Evolutionary conservation across 2,797 vertebrate genomes (phyloP), one percentile per base, ranked within the genome.

Genomic region (Mus minutoides): DNA sequence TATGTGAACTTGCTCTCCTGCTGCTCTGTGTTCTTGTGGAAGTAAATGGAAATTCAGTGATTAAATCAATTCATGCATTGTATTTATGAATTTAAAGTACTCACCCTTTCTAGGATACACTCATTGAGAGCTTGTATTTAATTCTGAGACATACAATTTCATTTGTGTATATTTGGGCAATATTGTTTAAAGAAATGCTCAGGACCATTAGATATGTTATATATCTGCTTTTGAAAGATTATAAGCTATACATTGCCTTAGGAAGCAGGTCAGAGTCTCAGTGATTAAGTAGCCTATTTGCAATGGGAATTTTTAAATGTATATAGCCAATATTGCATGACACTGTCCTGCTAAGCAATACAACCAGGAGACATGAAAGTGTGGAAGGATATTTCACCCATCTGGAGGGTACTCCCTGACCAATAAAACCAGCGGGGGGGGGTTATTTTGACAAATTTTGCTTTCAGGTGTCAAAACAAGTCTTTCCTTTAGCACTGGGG

Each of bases 1-100:
- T 76, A 60, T 34, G 69, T 43, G 91, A 95, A 97, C 92, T 75
- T 92, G 67, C 37, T 88, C 71, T 93, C 80, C 94, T 97, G 90
- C 80, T 93, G 88, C 34, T 93, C 34, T 88, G 17, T 10, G 24
- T 92, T 96, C 40, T 92, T 82, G 21, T 92, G 90, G 96, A 92
- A 67, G 29, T 46, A 49, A 22, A n/a, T 49, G 92, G 24, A 95
- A 95, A 93, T 52, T 6, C 26, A 78, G 71, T 75, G 14, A 94
- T 24, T 85, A 90, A 94, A 97, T 96, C 29, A 93, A 86, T 83
- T 96, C 60, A 83, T n/a, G 76, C 10, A 43, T 84, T 56, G 2
- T 58, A 89, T 86, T 26, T 88, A 62, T 94, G 77, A 90, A 95
- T 93, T 46, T 92, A 83, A 92, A 97, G 24, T 79, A 4, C 31